Evolutionary conservation across 2,888 invertebrate species (phyloP).

Genomic region (Odontothrips loti): DNA sequence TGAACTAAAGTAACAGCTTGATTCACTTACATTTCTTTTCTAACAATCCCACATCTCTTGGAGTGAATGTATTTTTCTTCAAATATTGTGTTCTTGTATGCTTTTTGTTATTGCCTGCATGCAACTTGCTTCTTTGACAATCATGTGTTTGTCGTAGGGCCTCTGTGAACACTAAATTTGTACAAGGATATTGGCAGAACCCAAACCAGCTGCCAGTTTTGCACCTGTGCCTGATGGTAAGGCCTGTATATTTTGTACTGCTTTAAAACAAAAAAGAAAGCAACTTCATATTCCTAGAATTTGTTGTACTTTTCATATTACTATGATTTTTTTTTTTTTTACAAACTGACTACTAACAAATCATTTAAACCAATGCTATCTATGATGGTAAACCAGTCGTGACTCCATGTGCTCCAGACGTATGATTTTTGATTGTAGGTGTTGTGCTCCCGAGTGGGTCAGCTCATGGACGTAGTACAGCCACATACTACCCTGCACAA

Average conservation of each 20-base stretch:
- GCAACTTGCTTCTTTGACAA: neutral
- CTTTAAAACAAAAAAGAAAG: too few relatives aligned
- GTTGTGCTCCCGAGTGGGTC: neutral
- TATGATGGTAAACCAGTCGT: neutral
- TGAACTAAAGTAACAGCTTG: too few relatives aligned
- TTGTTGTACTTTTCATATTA: too few relatives aligned
- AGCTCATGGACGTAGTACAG: neutral
- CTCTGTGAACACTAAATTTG: neutral
- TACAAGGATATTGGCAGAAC: conserved; percentile 6
- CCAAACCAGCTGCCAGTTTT: neutral
- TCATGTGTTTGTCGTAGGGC: conserved; percentile 8
- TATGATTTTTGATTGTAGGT: neutral
- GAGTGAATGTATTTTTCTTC: neutral
- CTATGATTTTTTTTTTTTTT: neutral
- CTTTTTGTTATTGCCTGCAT: neutral
- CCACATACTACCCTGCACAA: neutral
- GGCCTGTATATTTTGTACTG: neutral
- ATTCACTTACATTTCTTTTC: too few relatives aligned
- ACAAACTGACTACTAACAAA: neutral
- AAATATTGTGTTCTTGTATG: neutral
- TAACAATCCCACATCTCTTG: too few relatives aligned
- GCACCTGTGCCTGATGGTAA: neutral
- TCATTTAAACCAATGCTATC: neutral
- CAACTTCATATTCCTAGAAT: too few relatives aligned
- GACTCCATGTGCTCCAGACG: neutral